Percentiles rank a stretch among this genome's conserved stretches.
Conservation (phyloP, 64 coral and sea anemone genomes). For the Cladopsammia gracilis region DNA sequence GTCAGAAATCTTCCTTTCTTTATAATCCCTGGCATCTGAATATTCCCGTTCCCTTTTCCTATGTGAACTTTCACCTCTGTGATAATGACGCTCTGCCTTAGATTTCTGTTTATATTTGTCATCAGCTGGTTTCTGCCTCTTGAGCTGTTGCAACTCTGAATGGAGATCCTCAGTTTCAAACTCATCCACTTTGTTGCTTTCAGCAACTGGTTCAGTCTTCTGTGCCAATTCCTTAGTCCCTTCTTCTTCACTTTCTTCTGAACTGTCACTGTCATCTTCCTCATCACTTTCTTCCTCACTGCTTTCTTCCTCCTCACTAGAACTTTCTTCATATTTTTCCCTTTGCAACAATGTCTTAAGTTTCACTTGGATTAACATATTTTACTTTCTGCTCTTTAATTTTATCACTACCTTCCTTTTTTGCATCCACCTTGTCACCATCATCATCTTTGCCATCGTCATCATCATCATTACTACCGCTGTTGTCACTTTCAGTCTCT, state of each 20-base stretch:
- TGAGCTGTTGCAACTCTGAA: too few relatives aligned
- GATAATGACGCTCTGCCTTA: too few relatives aligned
- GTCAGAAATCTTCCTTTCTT: too few relatives aligned
- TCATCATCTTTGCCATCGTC: constrained; percentile 40
- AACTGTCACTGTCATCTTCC: constrained; percentile 45
- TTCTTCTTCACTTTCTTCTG: constrained; percentile 39
- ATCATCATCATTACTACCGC: constrained; percentile 69
- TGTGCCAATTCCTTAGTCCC: background rate
- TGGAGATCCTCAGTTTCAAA: constrained; percentile 38
- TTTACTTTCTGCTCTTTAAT: constrained; percentile 47
- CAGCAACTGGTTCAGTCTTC: constrained; percentile 28
- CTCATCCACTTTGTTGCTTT: constrained; percentile 56
- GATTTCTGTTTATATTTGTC: too few relatives aligned
- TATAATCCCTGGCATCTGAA: too few relatives aligned
- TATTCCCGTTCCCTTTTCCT: too few relatives aligned
- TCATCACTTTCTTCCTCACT: constrained; percentile 74
- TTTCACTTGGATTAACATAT: background rate
- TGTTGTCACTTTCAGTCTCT: constrained; percentile 73
- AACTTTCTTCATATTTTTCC: constrained; percentile 23
- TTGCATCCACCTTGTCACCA: background rate
- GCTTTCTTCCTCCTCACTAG: constrained; percentile 45
- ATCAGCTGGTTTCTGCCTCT: too few relatives aligned
- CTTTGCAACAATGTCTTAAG: background rate
- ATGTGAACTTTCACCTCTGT: too few relatives aligned
- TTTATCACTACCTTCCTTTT: constrained; percentile 32